Base-by-base conservation (phyloP, 2,888 invertebrate species). In the Hipparchia sbordonii region DNA sequence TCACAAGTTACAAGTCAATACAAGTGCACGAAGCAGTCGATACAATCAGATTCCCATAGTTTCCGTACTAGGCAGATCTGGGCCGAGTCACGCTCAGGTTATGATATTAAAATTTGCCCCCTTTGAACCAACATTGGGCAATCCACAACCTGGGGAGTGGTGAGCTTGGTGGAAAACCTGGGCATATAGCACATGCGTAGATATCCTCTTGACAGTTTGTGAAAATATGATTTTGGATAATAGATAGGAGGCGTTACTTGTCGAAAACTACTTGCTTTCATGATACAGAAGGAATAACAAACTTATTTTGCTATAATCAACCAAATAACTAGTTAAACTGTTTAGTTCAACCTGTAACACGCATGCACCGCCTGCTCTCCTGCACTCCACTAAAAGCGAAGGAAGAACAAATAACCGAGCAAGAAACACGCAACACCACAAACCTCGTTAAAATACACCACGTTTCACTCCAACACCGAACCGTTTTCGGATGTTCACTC, bases 21-120 rank as follows among this genome's bases (percentile, higher is more conserved):
- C 63, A 51, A 65, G 54, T 59, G 70, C 59, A 57, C 57, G 70
- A 69, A 61, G 45, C 23, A 33, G 48, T 61, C 70, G 76, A 71
- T 75, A 74, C 72, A 65, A 76, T 77, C 74, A 71, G 70, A 70
- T 80, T 78, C 76, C 67, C 77, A 74, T 78, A 71, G 70, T 69
- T 68, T 60, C 62, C 62, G 70, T 39, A 56, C 54, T 63, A 63
- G 54, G 71, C 67, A 60, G 70, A 72, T 71, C 72, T 72, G 57
- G 74, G 62, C 67, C 76, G 73, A 87, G 89, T 89, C 90, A 90
- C 89, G 90, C 86, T 76, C 78, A 74, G 80, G 84, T 87, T 87
- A 85, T 87, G 86, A 87, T 90, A 88, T 89, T 89, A 89, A 89
- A 89, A 89, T 89, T 82, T 86, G 86, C 85, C 83, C 84, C 84